Percentiles rank a stretch among this genome's conserved stretches.
Conservation (phyloP, 2,113 vertebrate species). For the Gallinago paraguaiae region DNA sequence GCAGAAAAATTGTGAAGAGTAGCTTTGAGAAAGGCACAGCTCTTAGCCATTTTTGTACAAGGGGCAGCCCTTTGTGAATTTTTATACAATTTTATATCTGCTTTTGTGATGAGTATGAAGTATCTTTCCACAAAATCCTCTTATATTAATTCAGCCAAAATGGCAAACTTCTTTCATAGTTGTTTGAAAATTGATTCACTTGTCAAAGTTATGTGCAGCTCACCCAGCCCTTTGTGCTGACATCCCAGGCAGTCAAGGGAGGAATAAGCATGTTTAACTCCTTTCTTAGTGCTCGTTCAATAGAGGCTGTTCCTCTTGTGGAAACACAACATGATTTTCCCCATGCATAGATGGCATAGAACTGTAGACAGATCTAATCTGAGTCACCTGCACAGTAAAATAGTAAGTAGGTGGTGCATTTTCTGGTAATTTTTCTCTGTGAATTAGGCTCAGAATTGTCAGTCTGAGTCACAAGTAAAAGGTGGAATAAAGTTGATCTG, state of each 20-base stretch:
- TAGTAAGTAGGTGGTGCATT: neutral
- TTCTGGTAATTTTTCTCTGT: neutral
- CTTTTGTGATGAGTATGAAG: neutral
- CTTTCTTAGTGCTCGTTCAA: neutral
- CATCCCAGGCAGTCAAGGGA: neutral
- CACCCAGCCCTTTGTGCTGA: neutral
- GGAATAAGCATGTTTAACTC: neutral
- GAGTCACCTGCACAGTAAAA: neutral
- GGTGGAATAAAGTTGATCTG: neutral
- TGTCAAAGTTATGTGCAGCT: neutral
- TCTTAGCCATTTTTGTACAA: neutral
- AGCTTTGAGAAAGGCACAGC: neutral
- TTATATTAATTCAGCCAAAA: neutral
- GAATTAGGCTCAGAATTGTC: neutral
- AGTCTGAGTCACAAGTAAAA: neutral
- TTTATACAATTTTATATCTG: neutral
- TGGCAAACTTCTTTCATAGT: neutral
- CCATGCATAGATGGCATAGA: neutral
- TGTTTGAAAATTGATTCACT: neutral
- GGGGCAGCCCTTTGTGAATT: neutral
- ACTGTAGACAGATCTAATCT: neutral
- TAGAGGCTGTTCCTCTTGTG: neutral
- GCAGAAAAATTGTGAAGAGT: neutral
- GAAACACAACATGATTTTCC: neutral
- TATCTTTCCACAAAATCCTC: neutral